Conservation (phyloP, 2,113 vertebrate species). For the Anser brachyrhynchus region DNA sequence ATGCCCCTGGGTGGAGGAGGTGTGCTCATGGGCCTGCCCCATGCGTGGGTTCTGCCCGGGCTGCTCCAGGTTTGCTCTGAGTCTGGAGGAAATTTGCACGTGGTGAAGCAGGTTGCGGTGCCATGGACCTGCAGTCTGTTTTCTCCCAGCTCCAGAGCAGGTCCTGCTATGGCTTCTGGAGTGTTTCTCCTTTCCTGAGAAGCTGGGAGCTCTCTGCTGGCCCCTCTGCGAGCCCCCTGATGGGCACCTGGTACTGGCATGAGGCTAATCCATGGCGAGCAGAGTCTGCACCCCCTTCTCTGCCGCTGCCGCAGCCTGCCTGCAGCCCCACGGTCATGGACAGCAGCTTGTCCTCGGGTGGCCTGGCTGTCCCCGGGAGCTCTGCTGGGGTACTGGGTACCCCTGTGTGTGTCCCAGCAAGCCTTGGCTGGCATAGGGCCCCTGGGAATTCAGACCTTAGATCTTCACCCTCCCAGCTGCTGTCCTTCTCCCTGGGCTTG, state of each 20-base stretch:
- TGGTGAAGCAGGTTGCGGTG: neutral
- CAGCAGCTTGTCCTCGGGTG: neutral
- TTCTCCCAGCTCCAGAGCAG: neutral
- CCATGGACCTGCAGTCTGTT: neutral
- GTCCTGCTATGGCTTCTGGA: neutral
- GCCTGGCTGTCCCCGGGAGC: neutral
- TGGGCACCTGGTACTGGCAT: neutral
- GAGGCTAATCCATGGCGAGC: neutral
- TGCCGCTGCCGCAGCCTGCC: neutral
- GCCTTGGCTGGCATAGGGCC: neutral
- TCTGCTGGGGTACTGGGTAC: neutral
- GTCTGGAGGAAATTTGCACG: neutral
- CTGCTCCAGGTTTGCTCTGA: rapidly evolving
- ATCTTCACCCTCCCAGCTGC: neutral
- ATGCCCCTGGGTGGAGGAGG: neutral
- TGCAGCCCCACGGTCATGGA: neutral
- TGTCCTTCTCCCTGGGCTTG: neutral
- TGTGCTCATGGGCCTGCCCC: neutral
- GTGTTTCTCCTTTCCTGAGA: neutral
- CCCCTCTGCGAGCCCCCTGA: neutral
- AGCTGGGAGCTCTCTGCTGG: neutral
- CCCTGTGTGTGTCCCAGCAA: neutral
- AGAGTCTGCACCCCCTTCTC: neutral
- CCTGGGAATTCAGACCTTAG: neutral
- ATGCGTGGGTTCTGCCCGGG: rapidly evolving